Evolutionary conservation across 2,888 invertebrate species (phyloP).

Genomic region (Cheilosia soror): DNA sequence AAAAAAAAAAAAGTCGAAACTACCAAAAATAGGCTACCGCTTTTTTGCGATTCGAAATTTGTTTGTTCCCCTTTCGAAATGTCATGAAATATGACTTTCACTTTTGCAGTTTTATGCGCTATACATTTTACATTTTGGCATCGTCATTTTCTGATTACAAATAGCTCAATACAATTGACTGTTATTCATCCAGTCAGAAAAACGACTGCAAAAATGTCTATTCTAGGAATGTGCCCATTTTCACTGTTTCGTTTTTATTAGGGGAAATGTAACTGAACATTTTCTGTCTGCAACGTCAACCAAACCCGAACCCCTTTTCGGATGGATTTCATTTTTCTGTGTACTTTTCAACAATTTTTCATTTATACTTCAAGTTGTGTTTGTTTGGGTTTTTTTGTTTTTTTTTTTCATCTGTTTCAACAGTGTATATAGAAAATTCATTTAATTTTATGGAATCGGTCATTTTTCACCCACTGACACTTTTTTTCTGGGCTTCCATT

Average conservation of each 20-base stretch:
- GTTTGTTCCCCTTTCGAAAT: conserved; percentile 36
- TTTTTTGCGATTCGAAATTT: background rate
- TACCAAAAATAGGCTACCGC: conserved; percentile 52
- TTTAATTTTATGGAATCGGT: conserved; percentile 73
- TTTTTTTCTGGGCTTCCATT: conserved; percentile 31
- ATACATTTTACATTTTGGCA: conserved; percentile 48
- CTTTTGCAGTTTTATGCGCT: conserved; percentile 50
- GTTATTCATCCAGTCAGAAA: conserved; percentile 58
- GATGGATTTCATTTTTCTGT: conserved; percentile 16
- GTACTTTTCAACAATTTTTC: conserved; percentile 64
- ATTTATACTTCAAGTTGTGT: conserved; percentile 60
- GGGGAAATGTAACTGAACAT: conserved; percentile 42
- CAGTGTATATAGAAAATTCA: conserved; percentile 61
- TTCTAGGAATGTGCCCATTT: conserved; percentile 19
- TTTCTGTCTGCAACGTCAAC: background rate
- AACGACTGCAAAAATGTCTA: conserved; percentile 8
- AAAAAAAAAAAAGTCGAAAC: conserved; percentile 53
- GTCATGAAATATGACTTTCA: conserved; percentile 73
- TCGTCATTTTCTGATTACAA: conserved; percentile 73
- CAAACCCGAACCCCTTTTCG: conserved; percentile 20
- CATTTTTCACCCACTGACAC: conserved; percentile 75
- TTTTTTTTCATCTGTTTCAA: conserved; percentile 6
- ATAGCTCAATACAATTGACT: conserved; percentile 73
- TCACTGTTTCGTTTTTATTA: background rate
- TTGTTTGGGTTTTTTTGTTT: conserved; percentile 50